A percentile compares a stretch with the other conserved stretches of the same genome.
phyloP scores from a whole-genome alignment of 2,888 invertebrate species.

The Thecophora atra region DNA sequence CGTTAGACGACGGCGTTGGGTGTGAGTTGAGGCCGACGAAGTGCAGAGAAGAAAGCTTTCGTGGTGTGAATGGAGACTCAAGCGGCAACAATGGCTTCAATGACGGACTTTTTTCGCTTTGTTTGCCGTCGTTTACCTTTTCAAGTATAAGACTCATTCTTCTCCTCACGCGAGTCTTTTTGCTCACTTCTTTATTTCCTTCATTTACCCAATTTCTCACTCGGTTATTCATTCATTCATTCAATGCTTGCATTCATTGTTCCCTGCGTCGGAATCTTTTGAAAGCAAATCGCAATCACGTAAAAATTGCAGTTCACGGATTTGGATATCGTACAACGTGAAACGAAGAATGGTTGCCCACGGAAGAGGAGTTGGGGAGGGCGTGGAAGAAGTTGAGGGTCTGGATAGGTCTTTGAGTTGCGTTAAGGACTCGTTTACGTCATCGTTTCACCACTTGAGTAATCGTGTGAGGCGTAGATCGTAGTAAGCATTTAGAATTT shows the following conservation, averaged over 20 bases:
- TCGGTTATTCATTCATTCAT: neutral
- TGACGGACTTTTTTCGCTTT: no score
- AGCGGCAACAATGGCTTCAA: no score
- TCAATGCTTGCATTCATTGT: neutral
- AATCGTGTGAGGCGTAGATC: no score
- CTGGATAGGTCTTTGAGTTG: no score
- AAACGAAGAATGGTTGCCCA: neutral
- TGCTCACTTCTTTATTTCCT: neutral
- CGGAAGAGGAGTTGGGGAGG: neutral
- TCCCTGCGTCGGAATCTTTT: conserved; percentile 1
- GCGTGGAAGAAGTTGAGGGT: neutral
- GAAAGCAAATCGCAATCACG: conserved; percentile 21
- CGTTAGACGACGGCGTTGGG: neutral
- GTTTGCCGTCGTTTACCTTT: no score
- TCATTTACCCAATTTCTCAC: neutral
- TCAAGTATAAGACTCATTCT: neutral
- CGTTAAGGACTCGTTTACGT: no score
- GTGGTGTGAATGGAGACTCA: no score
- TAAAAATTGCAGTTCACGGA: conserved; percentile 19
- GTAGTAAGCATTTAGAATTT: no score
- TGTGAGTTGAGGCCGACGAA: neutral
- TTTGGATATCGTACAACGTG: conserved; percentile 4
- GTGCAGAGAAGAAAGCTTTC: no score
- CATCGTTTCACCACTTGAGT: no score
- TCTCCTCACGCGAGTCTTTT: neutral